A percentile compares a stretch with the other conserved stretches of the same genome.
These are phyloP conservation scores for Larimichthys polyactis DNA, from an alignment of 2,113 vertebrate species.

Conservation along the genomic window DNA sequence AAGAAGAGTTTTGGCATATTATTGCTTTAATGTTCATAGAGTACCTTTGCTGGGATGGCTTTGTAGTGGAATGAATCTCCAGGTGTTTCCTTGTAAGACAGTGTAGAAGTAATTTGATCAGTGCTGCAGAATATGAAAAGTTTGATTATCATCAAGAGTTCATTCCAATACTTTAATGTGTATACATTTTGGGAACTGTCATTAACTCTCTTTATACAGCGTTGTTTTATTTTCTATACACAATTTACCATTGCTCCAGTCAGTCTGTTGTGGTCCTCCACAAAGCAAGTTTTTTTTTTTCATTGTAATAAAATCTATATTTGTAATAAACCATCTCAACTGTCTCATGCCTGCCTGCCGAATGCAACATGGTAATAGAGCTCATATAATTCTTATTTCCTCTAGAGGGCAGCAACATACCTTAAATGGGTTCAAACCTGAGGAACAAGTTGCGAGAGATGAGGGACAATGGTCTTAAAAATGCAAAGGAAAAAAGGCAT, in stretches of 20 bases:
- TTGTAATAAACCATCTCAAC: conserved; percentile 3
- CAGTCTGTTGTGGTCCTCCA: background rate
- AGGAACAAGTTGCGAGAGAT: background rate
- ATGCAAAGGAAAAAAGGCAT: background rate
- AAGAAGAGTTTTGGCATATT: background rate
- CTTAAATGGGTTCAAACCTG: background rate
- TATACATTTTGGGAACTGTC: background rate
- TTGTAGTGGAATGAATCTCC: background rate
- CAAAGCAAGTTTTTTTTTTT: background rate
- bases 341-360: background rate
- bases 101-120: background rate
- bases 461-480: background rate
- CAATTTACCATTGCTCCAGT: background rate
- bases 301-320: conserved; percentile 49
- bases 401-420: conserved; percentile 70
- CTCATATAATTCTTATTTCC: background rate
- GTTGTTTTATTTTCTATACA: background rate
- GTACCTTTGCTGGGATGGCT: background rate
- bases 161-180: conserved; percentile 6
- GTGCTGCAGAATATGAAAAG: background rate
- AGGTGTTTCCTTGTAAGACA: background rate
- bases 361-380: background rate
- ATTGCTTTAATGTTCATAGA: background rate
- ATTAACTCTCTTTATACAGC: background rate
- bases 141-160: background rate